Conservation (phyloP, 2,113 vertebrate genomes). For the Misgurnus anguillicaudatus region DNA sequence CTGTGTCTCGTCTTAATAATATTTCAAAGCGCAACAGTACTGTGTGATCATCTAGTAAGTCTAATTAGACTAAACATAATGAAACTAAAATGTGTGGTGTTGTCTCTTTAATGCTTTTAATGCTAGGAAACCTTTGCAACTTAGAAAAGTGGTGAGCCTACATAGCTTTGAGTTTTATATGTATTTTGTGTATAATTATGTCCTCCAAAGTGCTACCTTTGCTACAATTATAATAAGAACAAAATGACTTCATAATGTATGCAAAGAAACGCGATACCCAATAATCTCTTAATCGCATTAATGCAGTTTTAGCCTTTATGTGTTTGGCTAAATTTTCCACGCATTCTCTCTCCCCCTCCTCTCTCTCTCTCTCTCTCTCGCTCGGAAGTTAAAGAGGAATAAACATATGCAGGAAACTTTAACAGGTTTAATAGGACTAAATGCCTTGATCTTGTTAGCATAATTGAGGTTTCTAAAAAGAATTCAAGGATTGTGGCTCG, state of each 20-base stretch:
- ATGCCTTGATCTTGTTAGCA: slow-evolving; percentile 54
- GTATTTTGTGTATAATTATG: slow-evolving; percentile 9
- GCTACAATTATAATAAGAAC: background rate
- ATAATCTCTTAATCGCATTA: slow-evolving; percentile 52
- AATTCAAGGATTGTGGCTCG: slow-evolving; percentile 41
- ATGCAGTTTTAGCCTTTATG: slow-evolving; percentile 10
- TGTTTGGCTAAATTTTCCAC: background rate
- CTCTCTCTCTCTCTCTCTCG: slow-evolving; percentile 2
- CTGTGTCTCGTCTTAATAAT: too few relatives aligned
- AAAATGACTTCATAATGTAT: background rate
- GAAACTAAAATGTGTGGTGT: slow-evolving; percentile 10
- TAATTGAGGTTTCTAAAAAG: slow-evolving; percentile 50
- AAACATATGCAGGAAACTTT: slow-evolving; percentile 36
- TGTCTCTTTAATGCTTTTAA: slow-evolving; percentile 2
- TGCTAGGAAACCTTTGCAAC: background rate
- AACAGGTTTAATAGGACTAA: slow-evolving; percentile 46
- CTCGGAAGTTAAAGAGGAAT: slow-evolving; percentile 18
- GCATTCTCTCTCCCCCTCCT: slow-evolving; percentile 16
- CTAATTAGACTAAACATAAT: background rate
- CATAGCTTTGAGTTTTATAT: slow-evolving; percentile 19
- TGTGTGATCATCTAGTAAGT: too few relatives aligned
- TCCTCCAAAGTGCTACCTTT: slow-evolving; percentile 11
- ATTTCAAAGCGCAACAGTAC: too few relatives aligned
- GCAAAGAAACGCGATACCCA: background rate
- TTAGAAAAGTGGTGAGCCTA: background rate